phyloP scores from a whole-genome alignment of 2,113 vertebrate genomes.

The Etia nguti region DNA sequence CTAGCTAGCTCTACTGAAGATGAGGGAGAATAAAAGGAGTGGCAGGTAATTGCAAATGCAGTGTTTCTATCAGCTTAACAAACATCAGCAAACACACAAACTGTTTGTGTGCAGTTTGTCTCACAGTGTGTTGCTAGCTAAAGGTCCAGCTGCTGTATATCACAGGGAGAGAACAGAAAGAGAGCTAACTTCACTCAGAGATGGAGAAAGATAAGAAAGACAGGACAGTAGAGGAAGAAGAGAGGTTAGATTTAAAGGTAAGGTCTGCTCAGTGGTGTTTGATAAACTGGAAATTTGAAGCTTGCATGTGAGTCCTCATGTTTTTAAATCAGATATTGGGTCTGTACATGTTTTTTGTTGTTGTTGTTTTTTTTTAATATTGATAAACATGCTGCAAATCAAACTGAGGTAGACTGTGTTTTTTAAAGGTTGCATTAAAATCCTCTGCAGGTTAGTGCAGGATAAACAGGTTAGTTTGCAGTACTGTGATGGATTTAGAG shows the following conservation, averaged over 20 bases:
- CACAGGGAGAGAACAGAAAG: too few relatives aligned
- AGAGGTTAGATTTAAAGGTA: too few relatives aligned
- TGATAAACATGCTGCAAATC: background rate
- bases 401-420: background rate
- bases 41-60: background rate
- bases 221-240: too few relatives aligned
- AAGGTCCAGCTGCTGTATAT: too few relatives aligned
- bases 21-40: background rate
- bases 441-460: background rate
- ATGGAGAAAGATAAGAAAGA: too few relatives aligned
- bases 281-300: too few relatives aligned
- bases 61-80: background rate
- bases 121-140: too few relatives aligned
- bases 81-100: background rate
- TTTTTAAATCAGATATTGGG: background rate
- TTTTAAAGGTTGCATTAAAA: background rate
- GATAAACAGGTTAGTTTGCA: background rate
- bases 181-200: too few relatives aligned
- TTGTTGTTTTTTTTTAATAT: rapidly evolving
- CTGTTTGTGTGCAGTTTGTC: too few relatives aligned
- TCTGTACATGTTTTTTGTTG: background rate
- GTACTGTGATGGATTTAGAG: background rate
- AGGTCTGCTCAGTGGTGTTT: too few relatives aligned
- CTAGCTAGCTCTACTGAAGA: background rate
- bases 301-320: too few relatives aligned